Evolutionary conservation across 2,797 vertebrate species (phyloP), one percentile per base, ranked within the genome.

Genomic region (Chelidonichthys spinosus): DNA sequence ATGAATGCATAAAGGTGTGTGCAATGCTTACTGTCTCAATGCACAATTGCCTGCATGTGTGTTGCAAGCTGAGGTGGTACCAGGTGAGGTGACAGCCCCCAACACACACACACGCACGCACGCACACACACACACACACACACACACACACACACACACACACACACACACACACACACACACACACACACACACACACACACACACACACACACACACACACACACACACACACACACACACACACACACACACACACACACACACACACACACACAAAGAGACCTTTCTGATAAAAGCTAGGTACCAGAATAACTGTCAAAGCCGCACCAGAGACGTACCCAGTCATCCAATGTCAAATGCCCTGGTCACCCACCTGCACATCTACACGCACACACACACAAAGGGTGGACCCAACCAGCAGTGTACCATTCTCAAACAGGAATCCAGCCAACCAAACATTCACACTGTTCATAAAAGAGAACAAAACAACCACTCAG

Each of bases 251-350:
- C 42, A 14, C 42, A 14, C 42, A 14, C 42, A 46, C 15, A 37
- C 36, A 50, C 50, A 71, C 55, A 67, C 46, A 78, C 39, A 59
- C 58, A 72, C 79, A 81, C 74, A 82, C 69, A 75, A 60, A 77
- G 0, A 63, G 17, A 60, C 59, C 69, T 68, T 52, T 76, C 61
- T 74, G 81, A 88, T 89, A 69, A 85, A 90, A 89, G 91, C 83
- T 75, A 79, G 85, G 91, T 86, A 93, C 92, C 92, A 91, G 92
- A 92, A 88, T 90, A 86, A 90, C 80, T 65, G 85, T 90, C 90
- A 91, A 91, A 92, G 90, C 78, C 60, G 63, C 90, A 94, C 90
- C 92, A 94, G 93, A 91, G 90, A 90, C 13, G 74, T 46, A 90
- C 36, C 85, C 87, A 92, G 85, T 92, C 90, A 92, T 82, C 89